Base-by-base conservation (phyloP, 2,888 invertebrate species). In the Chrysodeixis includens region DNA sequence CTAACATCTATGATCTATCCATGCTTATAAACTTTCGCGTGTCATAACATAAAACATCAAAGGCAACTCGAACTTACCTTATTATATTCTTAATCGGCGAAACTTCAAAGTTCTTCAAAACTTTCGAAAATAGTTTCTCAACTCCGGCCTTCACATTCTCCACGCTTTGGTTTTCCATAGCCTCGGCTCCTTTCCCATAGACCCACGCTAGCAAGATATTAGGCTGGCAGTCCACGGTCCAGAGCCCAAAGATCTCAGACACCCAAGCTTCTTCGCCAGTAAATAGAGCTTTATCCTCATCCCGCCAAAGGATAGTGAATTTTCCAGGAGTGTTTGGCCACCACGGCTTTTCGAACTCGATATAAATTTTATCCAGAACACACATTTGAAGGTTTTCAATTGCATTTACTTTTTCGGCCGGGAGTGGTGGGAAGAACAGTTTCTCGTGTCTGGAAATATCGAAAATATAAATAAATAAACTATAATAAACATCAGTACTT, bases 341-440 rank as follows among this genome's bases (percentile, higher is more conserved):
- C 96, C 97, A 97, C 0, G 95, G 93, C 46, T 93, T 86, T 1
- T 96, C 94, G 85, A 97, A 97, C 83, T 96, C 96, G 1, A 97
- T 90, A 86, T 96, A 97, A 69, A 97, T 95, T 92, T 97, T 97
- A 83, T 97, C 96, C 1, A 97, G 95, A 12, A 96, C 93, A 26
- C 97, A 97, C 75, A 97, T 95, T 32, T 95, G 96, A n/a, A 97
- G 88, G 62, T 95, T 95, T 83, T 96, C 89, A 74, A 97, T 97
- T 10, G 96, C 90, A 66, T 90, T 92, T 0, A 95, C 84, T 89
- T 97, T 97, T 44, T 87, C 87, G 2, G 84, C 76, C 4, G 97
- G 95, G 26, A 97, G 87, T 14, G 91, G 80, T 0, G 97, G 97
- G 55, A 88, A 90, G 85, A 97, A 97, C n/a, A 97, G 87, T 30